A percentile compares a stretch with the other conserved stretches of the same genome.
Evolutionary conservation across 2,888 invertebrate genomes (phyloP).

Genomic region (Tachystola acroxantha): DNA sequence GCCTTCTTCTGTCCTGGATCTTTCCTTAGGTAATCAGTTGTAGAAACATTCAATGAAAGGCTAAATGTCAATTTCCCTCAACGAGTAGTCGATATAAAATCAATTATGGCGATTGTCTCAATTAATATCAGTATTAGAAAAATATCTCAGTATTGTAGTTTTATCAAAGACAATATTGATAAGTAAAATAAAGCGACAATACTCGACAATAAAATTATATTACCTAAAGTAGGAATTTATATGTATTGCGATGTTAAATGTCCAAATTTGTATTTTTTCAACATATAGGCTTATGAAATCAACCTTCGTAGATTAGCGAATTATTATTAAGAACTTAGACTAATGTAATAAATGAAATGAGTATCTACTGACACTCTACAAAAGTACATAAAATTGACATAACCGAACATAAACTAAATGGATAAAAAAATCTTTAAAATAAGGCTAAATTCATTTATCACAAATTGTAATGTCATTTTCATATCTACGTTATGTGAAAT

Average conservation of each 20-base stretch:
- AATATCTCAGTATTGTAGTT: not conserved
- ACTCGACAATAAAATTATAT: slow-evolving; percentile 14
- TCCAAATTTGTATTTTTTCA: slow-evolving; percentile 45
- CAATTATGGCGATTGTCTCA: slow-evolving; percentile 10
- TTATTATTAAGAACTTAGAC: slow-evolving; percentile 23
- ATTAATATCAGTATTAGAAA: slow-evolving; percentile 2
- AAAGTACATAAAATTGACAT: no score
- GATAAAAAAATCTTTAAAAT: no score
- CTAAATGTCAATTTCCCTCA: slow-evolving; percentile 6
- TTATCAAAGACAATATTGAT: slow-evolving; percentile 17
- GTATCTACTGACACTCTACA: no score
- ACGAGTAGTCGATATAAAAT: slow-evolving; percentile 1
- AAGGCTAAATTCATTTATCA: no score
- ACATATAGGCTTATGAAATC: slow-evolving; percentile 35
- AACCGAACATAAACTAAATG: no score
- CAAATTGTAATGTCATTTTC: no score
- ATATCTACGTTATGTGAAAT: no score
- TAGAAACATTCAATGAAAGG: not conserved
- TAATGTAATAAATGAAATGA: slow-evolving; percentile 19
- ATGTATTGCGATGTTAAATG: slow-evolving; percentile 12
- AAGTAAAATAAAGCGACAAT: slow-evolving; percentile 24
- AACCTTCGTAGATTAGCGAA: slow-evolving; percentile 35
- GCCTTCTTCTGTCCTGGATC: no score
- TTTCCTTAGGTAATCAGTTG: not conserved
- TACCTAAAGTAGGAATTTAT: slow-evolving; percentile 3